Evolutionary conservation across 2,113 vertebrate genomes (phyloP), one percentile per base, ranked within the genome.

Genomic region (Stictonetta naevosa): DNA sequence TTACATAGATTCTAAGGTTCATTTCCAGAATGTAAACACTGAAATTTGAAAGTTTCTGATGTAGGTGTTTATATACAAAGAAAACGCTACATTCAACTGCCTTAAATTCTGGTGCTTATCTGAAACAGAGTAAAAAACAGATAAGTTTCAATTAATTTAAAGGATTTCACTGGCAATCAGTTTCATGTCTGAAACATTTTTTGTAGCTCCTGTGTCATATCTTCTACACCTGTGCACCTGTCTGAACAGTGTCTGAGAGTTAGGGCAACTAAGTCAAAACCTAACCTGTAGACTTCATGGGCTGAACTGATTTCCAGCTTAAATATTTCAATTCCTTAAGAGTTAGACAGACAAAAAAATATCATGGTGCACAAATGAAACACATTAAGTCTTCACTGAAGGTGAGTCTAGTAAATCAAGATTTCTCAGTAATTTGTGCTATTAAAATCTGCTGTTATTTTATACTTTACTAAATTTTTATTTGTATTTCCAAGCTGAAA

Each of bases 401-500:
- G 33, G 28, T 83, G 13, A 63, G 17, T 42, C 5, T 46, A 60
- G 23, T 31, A 25, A 8, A 59, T 75, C n/a, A 56, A 81, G 4
- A 4, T 52, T 91, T 87, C 22, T 20, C 25, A 82, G 75, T 71
- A 84, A 89, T 72, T 68, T 71, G 26, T 82, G 16, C 28, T 60
- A 68, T 79, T 87, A 87, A 76, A 87, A n/a, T n/a, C n/a, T 63
- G 42, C 22, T 84, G 36, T 23, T 77, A 63, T 40, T 71, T 77
- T 91, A 55, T 29, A 78, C 13, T 56, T 94, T 60, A 34, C 69
- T 63, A 75, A 92, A 84, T 75, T 84, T 94, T 92, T 91, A n/a
- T 94, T 95, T 96, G 84, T 69, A 89, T 94, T 79, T 84, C 52
- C 69, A 82, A 96, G 87, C 22, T 91, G n/a, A 69, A 95, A 71